Evolutionary conservation across 2,797 vertebrate genomes (phyloP).

Genomic region (Muraenolepis orangiensis): DNA sequence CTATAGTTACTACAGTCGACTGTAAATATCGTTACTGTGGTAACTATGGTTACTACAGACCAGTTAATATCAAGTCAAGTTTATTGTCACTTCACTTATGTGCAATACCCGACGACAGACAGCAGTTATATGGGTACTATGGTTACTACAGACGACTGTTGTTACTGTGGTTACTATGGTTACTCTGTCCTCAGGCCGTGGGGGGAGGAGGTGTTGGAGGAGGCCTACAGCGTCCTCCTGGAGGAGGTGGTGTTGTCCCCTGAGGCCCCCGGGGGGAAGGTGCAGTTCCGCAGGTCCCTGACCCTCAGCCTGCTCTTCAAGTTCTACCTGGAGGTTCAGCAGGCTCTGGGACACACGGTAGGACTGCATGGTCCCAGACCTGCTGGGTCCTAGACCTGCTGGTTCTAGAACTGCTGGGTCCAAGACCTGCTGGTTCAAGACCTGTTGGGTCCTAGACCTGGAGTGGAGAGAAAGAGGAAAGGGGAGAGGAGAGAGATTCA

Average conservation of each 20-base stretch:
- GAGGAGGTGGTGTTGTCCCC: constrained; percentile 74
- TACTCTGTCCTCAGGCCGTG: constrained; percentile 69
- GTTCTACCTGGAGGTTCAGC: constrained; percentile 82
- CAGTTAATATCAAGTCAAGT: too few relatives aligned
- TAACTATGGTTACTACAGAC: neutral
- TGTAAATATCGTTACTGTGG: neutral
- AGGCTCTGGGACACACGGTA: constrained; percentile 69
- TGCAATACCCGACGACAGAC: too few relatives aligned
- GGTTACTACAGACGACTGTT: neutral
- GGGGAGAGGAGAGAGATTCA: too few relatives aligned
- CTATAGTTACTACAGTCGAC: too few relatives aligned
- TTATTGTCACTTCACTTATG: too few relatives aligned
- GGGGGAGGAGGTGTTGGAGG: constrained; percentile 76
- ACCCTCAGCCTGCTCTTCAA: constrained; percentile 86
- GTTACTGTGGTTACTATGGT: neutral
- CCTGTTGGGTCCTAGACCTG: neutral
- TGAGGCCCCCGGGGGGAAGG: constrained; percentile 72
- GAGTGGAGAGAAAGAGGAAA: neutral
- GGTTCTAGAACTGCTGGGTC: neutral
- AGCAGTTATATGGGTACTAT: neutral
- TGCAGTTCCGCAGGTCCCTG: constrained; percentile 81
- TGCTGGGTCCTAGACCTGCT: neutral
- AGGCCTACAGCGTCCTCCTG: constrained; percentile 77
- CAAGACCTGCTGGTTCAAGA: neutral
- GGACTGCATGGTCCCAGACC: neutral